Conservation (phyloP, 2,888 invertebrate genomes). For the Napeogenes inachia region DNA sequence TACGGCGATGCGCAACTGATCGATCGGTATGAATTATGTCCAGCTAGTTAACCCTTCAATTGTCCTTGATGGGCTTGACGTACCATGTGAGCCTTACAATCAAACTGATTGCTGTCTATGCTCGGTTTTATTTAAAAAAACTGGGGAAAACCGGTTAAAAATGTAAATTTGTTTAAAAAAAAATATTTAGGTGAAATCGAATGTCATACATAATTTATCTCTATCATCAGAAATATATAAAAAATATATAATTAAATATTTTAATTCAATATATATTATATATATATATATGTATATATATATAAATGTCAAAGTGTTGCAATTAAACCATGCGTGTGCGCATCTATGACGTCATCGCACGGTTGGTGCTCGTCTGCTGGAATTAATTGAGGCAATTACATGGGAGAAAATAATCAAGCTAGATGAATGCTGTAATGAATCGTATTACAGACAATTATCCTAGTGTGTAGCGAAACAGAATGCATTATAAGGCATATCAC, state of each 20-base stretch:
- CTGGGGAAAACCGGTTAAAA: neutral
- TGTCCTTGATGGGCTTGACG: conserved; percentile 74
- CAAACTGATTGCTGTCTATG: conserved; percentile 62
- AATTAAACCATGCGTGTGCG: conserved; percentile 56
- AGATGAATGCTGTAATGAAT: conserved; percentile 57
- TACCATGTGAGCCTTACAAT: conserved; percentile 62
- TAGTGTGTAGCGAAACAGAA: conserved; percentile 49
- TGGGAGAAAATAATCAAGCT: conserved; percentile 67
- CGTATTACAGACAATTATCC: conserved; percentile 60
- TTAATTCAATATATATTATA: too few species aligned
- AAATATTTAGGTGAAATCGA: too few species aligned
- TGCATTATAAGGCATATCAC: conserved; percentile 37
- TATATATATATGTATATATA: neutral
- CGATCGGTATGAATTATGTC: conserved; percentile 69
- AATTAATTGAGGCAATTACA: conserved; percentile 71
- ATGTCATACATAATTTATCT: too few species aligned
- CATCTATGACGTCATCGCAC: conserved; percentile 57
- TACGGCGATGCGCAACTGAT: conserved; percentile 65
- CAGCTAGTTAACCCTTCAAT: conserved; percentile 76
- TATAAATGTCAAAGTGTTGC: neutral
- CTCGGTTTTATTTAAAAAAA: neutral
- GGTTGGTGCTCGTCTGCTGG: conserved; percentile 54
- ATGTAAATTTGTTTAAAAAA: neutral
- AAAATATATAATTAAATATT: too few species aligned
- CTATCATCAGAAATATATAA: too few species aligned